Conservation (phyloP, 2,888 invertebrate species). For the Empis livida region DNA sequence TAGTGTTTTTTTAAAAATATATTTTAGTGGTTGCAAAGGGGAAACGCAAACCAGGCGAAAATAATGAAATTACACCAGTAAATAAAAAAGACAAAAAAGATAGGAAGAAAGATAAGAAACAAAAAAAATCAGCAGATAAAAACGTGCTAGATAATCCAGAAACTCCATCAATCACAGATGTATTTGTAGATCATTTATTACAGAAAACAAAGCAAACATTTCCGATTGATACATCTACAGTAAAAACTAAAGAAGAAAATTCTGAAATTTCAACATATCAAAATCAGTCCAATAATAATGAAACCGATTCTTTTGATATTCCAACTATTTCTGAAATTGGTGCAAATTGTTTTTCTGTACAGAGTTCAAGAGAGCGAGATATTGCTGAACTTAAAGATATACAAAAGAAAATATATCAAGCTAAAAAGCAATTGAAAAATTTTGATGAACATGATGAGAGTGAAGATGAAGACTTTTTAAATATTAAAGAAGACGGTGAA, state of each 20-base stretch:
- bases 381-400: slow-evolving; percentile 42
- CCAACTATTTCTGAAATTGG: slow-evolving; percentile 37
- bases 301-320: slow-evolving; percentile 37
- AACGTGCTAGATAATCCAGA: slow-evolving; percentile 16
- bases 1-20: neutral
- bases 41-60: slow-evolving; percentile 37
- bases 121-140: slow-evolving; percentile 18
- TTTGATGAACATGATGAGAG: slow-evolving; percentile 36
- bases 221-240: slow-evolving; percentile 19
- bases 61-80: slow-evolving; percentile 15
- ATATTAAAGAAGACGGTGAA: slow-evolving; percentile 50
- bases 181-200: slow-evolving; percentile 49
- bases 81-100: slow-evolving; percentile 34
- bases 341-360: slow-evolving; percentile 2
- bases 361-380: slow-evolving; percentile 25
- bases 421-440: slow-evolving; percentile 40
- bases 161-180: slow-evolving; percentile 45
- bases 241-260: slow-evolving; percentile 23
- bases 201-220: slow-evolving; percentile 32
- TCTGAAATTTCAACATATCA: slow-evolving; percentile 7
- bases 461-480: slow-evolving; percentile 52
- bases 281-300: slow-evolving; percentile 26
- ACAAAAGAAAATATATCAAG: slow-evolving; percentile 48
- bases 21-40: slow-evolving; percentile 18
- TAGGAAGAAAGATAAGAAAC: slow-evolving; percentile 19